phyloP scores from a whole-genome alignment of 2,888 invertebrate species.

The Cheilosia soror region DNA sequence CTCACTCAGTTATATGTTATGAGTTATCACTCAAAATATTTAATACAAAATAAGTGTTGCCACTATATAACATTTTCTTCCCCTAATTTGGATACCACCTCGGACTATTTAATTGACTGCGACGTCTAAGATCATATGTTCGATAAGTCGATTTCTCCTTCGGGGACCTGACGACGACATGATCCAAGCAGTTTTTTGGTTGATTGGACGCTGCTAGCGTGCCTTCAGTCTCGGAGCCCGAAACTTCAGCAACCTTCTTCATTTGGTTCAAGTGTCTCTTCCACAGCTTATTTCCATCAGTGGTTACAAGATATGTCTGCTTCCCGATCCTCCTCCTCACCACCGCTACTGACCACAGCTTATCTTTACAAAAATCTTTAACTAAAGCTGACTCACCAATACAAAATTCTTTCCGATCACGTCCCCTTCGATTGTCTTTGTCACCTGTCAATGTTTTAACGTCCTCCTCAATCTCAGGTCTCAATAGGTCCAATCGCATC shows the following conservation, averaged over 20 bases:
- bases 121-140: background rate
- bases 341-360: background rate
- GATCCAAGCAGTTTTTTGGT: background rate
- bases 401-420: background rate
- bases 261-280: conserved; percentile 6
- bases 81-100: background rate
- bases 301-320: conserved; percentile 10
- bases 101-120: background rate
- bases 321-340: conserved; percentile 12
- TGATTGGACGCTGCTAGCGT: background rate
- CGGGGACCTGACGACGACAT: background rate
- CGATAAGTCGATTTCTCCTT: background rate
- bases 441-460: background rate
- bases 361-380: conserved; percentile 14
- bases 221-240: background rate
- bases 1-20: no score
- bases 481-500: conserved; percentile 1
- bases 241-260: background rate
- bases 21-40: background rate
- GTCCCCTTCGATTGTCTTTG: background rate
- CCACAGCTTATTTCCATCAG: background rate
- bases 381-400: conserved; percentile 23
- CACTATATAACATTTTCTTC: background rate
- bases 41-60: background rate
- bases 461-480: background rate